phyloP scores from a whole-genome alignment of 37 sponge, comb jelly and placozoan species.

The Eunapius fragilis region DNA sequence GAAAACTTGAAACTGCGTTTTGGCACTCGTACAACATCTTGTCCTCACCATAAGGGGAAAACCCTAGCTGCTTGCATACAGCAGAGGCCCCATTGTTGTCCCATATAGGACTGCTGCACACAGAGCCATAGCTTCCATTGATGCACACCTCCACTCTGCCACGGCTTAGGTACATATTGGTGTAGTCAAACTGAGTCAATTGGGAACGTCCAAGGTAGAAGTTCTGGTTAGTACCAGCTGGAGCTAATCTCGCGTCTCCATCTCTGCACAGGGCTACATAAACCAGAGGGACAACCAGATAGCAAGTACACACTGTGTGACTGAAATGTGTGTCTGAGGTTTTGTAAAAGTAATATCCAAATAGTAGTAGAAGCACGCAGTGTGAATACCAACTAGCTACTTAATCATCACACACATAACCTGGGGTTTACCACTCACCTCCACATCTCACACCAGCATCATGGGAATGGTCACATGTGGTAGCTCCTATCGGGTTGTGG shows the following conservation, averaged over 20 bases:
- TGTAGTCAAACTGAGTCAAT: background rate
- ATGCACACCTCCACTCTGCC: conserved; percentile 50
- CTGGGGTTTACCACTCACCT: background rate
- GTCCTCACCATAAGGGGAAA: conserved; percentile 32
- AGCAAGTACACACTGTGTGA: no score
- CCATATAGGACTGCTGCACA: conserved; percentile 38
- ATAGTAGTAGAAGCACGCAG: no score
- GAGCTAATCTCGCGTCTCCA: background rate
- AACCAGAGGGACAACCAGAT: background rate
- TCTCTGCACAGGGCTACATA: background rate
- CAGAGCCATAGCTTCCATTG: conserved; percentile 11
- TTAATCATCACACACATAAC: background rate
- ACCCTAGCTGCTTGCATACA: conserved; percentile 33
- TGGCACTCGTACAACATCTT: background rate
- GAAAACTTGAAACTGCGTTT: background rate
- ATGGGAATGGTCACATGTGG: conserved; percentile 2
- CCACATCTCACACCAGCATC: conserved; percentile 17
- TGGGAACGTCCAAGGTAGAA: background rate
- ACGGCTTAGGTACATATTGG: background rate
- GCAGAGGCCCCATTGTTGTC: conserved; percentile 37
- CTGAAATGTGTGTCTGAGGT: no score
- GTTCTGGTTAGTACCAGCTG: background rate
- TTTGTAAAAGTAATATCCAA: no score
- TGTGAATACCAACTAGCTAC: no score
- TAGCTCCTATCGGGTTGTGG: background rate